phyloP scores from a whole-genome alignment of 2,113 vertebrate species.

The Baryphthengus martii region DNA sequence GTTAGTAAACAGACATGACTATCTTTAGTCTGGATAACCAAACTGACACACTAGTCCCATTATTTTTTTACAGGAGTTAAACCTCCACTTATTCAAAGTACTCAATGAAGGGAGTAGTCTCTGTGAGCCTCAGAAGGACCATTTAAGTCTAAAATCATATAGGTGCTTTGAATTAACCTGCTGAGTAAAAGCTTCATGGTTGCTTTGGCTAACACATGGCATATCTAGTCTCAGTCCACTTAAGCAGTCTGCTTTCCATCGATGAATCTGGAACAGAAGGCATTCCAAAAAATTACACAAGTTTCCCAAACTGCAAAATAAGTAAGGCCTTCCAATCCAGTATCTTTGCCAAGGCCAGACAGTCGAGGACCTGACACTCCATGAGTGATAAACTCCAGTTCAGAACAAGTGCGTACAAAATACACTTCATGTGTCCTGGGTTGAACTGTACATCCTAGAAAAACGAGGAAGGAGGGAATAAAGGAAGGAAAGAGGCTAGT shows the following conservation, averaged over 20 bases:
- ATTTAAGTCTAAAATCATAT: not conserved
- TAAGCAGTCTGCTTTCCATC: not conserved
- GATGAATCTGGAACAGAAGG: not conserved
- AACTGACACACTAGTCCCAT: not conserved
- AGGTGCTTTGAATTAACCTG: not conserved
- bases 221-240: not conserved
- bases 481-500: not conserved
- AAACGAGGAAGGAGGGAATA: not conserved
- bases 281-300: not conserved
- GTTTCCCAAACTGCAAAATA: not conserved
- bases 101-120: not conserved
- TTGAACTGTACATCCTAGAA: not conserved
- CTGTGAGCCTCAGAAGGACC: not conserved
- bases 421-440: not conserved
- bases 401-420: not conserved
- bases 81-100: not conserved
- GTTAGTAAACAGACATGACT: not conserved
- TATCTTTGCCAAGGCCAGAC: not conserved
- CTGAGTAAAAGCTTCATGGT: not conserved
- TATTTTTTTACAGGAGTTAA: not conserved
- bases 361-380: not conserved
- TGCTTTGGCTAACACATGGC: not conserved
- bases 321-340: not conserved
- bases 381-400: not conserved
- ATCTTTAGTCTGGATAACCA: not conserved